phyloP scores from a whole-genome alignment of 2,888 invertebrate species.

The Thereva nobilitata region DNA sequence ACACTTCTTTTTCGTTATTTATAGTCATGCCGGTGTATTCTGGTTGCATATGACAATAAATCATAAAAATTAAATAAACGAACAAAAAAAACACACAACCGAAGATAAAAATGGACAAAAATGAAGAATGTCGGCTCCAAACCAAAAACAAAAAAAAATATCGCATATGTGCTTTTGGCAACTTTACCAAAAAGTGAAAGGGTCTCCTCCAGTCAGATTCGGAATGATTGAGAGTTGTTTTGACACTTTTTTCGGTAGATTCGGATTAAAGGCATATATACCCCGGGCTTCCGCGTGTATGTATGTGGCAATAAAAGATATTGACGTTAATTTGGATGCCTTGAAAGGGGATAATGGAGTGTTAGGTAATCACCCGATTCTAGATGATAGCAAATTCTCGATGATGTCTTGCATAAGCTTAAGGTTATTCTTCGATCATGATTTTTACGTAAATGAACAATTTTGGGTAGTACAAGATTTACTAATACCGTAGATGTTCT shows the following conservation, averaged over 20 bases:
- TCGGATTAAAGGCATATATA: constrained; percentile 2
- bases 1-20: constrained; percentile 47
- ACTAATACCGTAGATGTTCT: too few relatives aligned
- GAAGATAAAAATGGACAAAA: neutral
- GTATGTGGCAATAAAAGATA: neutral
- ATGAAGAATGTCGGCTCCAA: neutral
- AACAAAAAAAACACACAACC: neutral
- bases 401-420: too few relatives aligned
- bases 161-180: neutral
- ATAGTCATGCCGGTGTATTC: constrained; percentile 53
- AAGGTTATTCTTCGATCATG: too few relatives aligned
- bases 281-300: constrained; percentile 10
- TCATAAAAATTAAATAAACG: constrained; percentile 43
- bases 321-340: constrained; percentile 20
- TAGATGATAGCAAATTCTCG: too few relatives aligned
- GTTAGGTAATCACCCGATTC: neutral
- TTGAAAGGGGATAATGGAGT: neutral
- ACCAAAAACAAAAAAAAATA: neutral
- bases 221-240: constrained; percentile 14
- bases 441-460: too few relatives aligned
- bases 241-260: constrained; percentile 23
- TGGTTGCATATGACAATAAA: constrained; percentile 52
- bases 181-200: constrained; percentile 26
- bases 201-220: constrained; percentile 4
- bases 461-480: too few relatives aligned